Base-by-base conservation (phyloP, 2,888 invertebrate genomes). In the Eudemis profundana region DNA sequence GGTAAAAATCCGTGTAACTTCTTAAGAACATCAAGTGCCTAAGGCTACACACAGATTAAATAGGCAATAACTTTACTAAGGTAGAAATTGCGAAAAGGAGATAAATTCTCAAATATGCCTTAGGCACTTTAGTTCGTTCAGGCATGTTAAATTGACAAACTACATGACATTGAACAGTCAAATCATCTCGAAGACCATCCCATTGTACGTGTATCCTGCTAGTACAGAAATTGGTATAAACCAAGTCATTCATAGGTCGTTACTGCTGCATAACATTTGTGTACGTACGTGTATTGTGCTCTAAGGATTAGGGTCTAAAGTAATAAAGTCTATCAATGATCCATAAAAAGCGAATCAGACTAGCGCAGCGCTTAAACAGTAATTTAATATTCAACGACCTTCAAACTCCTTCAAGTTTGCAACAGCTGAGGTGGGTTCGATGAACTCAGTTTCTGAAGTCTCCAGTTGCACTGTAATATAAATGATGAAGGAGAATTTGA, bases 341-440 rank as follows among this genome's bases (percentile, higher is more conserved):
- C 14, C 29, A 42, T 42, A 56, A 56, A 33, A 44, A 29, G 1
- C 7, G 3, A 56, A 42, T 56, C n/a, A 44, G 19, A 3, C 19
- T 27, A 42, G 47, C 36, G 12, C 14, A 50, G 10, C 7, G 33
- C 38, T 21, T 44, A 10, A 42, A 42, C 42, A 42, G 10, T 1
- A 29, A 23, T 60, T 42, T 46, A 44, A 44, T 51, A 62, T 51
- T 61, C 42, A 44, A 40, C n/a, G 40, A 53, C 51, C 53, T 62
- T 53, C 38, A 27, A 38, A 36, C 46, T 53, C 33, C 53, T 19
- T 61, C 17, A 23, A 61, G 61, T 46, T 54, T 33, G 61, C 61
- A 51, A 27, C 36, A 40, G 29, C 40, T 33, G 29, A 51, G 53
- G 47, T 62, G 17, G 38, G 62, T 54, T 44, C 54, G 54, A 4